These are phyloP conservation scores for Halotydeus destructor DNA, from an alignment of 1,140 invertebrate species.

Conservation along the genomic window DNA sequence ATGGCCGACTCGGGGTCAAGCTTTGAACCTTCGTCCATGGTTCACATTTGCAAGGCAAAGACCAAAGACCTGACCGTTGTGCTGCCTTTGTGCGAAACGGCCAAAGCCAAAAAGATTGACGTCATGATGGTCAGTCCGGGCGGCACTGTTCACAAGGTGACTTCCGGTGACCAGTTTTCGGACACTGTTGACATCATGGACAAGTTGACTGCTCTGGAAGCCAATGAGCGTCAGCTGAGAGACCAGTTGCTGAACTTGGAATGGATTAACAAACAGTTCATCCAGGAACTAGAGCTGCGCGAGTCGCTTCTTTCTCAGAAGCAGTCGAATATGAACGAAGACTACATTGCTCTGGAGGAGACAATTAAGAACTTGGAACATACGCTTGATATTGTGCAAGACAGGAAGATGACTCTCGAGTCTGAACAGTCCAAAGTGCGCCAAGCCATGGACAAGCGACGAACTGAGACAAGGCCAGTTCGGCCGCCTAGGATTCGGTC, in stretches of 20 bases:
- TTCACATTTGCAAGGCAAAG: neutral
- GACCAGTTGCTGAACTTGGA: constrained; percentile 13
- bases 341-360: too few relatives aligned
- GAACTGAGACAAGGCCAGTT: too few relatives aligned
- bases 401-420: too few relatives aligned
- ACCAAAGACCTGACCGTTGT: neutral
- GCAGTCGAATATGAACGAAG: neutral
- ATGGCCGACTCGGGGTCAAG: neutral
- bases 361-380: too few relatives aligned
- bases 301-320: constrained; percentile 14
- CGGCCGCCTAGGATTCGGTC: too few relatives aligned
- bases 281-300: constrained; percentile 13
- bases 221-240: constrained; percentile 14
- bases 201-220: constrained; percentile 4
- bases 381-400: too few relatives aligned
- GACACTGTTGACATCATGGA: neutral
- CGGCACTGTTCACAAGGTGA: too few relatives aligned
- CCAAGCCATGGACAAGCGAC: too few relatives aligned
- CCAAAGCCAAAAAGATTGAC: constrained; percentile 6
- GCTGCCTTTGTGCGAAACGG: constrained; percentile 6
- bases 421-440: too few relatives aligned
- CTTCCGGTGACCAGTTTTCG: neutral
- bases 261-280: constrained; percentile 14
- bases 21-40: neutral
- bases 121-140: neutral